Evolutionary conservation across 2,113 vertebrate species (phyloP).

Genomic region (Aplodontia rufa): DNA sequence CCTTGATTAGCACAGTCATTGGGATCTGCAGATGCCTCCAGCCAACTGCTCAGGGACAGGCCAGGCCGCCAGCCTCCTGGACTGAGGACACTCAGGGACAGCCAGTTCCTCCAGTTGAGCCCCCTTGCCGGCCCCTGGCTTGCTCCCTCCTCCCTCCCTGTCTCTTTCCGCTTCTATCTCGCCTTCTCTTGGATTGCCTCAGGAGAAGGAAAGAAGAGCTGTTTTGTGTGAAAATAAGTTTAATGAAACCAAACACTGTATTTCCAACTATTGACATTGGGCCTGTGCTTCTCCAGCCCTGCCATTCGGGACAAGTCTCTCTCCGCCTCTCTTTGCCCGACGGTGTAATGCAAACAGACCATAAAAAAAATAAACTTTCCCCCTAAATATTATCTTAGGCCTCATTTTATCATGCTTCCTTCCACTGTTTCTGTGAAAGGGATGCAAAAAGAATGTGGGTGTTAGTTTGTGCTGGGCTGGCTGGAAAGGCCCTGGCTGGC

Average conservation of each 20-base stretch:
- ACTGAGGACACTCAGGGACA: neutral
- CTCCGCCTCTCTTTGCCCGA: constrained; percentile 57
- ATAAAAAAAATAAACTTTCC: constrained; percentile 67
- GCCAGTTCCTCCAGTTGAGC: neutral
- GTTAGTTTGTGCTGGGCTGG: constrained; percentile 1
- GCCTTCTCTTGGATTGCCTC: constrained; percentile 5
- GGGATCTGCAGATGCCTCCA: neutral
- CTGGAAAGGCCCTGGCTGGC: neutral
- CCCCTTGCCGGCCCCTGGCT: accelerated
- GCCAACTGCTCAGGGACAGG: neutral
- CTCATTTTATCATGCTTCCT: constrained; percentile 73
- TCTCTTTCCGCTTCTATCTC: neutral
- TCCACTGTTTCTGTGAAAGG: constrained; percentile 42
- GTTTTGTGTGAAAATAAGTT: neutral
- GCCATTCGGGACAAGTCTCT: constrained; percentile 49
- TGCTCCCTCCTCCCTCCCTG: neutral
- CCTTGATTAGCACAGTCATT: neutral
- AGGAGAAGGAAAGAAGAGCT: constrained; percentile 46
- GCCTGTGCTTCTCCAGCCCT: constrained; percentile 31
- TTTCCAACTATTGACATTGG: constrained; percentile 64
- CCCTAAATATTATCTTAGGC: constrained; percentile 71
- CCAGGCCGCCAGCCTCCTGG: neutral
- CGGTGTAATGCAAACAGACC: constrained; percentile 54
- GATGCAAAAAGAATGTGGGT: constrained; percentile 43
- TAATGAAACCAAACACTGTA: constrained; percentile 61